Evolutionary conservation across 2,888 invertebrate genomes (phyloP).

Genomic region (Galeopsomyia nigrocyanea): DNA sequence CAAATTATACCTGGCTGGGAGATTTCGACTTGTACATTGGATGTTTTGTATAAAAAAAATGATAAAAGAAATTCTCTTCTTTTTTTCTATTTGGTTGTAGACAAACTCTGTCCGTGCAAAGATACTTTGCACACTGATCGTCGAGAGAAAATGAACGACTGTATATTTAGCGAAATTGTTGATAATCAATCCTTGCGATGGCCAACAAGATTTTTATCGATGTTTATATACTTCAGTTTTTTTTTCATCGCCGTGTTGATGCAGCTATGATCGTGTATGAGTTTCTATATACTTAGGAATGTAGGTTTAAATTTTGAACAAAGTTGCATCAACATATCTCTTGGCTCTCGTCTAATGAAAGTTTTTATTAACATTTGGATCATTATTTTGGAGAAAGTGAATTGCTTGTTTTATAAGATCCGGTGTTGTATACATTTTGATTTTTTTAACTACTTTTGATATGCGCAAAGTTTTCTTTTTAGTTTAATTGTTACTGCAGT

Average conservation of each 20-base stretch:
- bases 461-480: conserved; percentile 11
- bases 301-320: too few relatives aligned
- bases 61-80: background rate
- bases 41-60: conserved; percentile 25
- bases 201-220: conserved; percentile 15
- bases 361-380: conserved; percentile 18
- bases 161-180: conserved; percentile 31
- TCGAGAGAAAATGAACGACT: conserved; percentile 13
- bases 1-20: conserved; percentile 36
- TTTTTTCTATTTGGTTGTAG: background rate
- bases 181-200: background rate
- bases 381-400: conserved; percentile 26
- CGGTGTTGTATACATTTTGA: conserved; percentile 20
- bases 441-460: background rate
- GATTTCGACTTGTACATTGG: conserved; percentile 22
- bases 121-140: background rate
- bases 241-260: background rate
- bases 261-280: background rate
- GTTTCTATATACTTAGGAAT: too few relatives aligned
- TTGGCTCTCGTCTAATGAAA: conserved; percentile 27
- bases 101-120: too few relatives aligned
- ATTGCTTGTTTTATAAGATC: conserved; percentile 43
- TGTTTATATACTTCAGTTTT: conserved; percentile 12
- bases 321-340: conserved; percentile 20
- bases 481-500: background rate